Conservation (phyloP, 2,888 invertebrate species). For the Anodontia alba region DNA sequence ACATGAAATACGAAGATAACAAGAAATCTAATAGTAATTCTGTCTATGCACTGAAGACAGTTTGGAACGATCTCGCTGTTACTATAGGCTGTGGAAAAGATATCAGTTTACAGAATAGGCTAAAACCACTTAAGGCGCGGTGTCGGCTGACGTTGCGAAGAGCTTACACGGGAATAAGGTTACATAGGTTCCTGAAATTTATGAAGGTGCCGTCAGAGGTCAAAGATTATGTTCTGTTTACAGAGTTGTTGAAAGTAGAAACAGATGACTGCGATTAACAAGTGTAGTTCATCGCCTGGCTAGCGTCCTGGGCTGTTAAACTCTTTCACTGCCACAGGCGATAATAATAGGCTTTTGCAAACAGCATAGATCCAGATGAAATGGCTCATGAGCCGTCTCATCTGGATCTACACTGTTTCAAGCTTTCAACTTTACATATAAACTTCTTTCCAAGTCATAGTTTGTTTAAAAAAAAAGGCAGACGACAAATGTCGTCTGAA, state of each 20-base stretch:
- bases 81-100: constrained; percentile 56
- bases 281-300: too few relatives aligned
- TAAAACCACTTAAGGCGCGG: constrained; percentile 37
- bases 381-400: too few relatives aligned
- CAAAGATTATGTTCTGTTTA: constrained; percentile 43
- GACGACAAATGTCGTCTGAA: too few relatives aligned
- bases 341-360: too few relatives aligned
- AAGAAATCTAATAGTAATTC: constrained; percentile 55
- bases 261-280: too few relatives aligned
- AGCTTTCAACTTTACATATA: too few relatives aligned
- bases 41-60: constrained; percentile 48
- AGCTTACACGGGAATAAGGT: constrained; percentile 46
- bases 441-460: too few relatives aligned
- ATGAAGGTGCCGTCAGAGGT: constrained; percentile 55
- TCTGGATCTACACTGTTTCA: too few relatives aligned
- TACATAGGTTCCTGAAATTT: constrained; percentile 46
- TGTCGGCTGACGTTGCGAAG: constrained; percentile 47
- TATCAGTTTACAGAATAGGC: constrained; percentile 47
- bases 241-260: constrained; percentile 20
- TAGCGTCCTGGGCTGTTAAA: too few relatives aligned
- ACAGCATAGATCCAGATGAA: too few relatives aligned
- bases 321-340: too few relatives aligned
- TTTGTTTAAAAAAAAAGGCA: too few relatives aligned
- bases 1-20: constrained; percentile 49
- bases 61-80: constrained; percentile 55